These are phyloP conservation scores for Mnemiopsis leidyi DNA, from an alignment of 37 sponge, comb jelly and placozoan species.

Conservation along the genomic window DNA sequence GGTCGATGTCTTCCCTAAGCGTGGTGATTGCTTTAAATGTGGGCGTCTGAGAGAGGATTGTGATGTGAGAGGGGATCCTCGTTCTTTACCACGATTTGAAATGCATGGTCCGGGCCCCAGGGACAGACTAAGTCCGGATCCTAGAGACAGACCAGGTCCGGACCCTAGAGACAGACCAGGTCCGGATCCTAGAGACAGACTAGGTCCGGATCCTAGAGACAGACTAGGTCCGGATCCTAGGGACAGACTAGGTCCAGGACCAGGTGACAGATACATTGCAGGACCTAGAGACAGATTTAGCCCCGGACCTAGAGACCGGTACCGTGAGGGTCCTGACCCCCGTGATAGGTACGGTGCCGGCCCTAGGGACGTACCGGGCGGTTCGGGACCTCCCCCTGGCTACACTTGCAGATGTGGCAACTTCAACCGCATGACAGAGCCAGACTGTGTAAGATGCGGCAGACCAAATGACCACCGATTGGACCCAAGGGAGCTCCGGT, in stretches of 20 bases:
- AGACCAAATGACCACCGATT: neutral
- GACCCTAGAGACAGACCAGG: neutral
- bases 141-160: neutral
- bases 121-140: neutral
- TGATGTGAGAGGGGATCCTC: neutral
- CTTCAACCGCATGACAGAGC: constrained; percentile 22
- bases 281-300: neutral
- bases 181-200: neutral
- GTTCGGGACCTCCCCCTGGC: neutral
- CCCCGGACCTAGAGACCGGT: neutral
- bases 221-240: neutral
- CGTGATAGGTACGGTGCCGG: neutral
- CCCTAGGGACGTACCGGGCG: neutral
- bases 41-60: constrained; percentile 36
- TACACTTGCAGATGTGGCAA: constrained; percentile 31
- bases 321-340: neutral
- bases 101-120: neutral
- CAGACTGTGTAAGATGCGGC: constrained; percentile 36
- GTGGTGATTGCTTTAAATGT: constrained; percentile 48
- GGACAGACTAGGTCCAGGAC: no score
- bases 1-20: constrained; percentile 33
- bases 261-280: no score
- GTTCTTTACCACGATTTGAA: neutral
- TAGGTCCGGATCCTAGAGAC: neutral
- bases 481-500: neutral